These are phyloP conservation scores for Zoroaster sp. DNA, from an alignment of 53 echinoderm and acorn worm genomes.

Conservation along the genomic window DNA sequence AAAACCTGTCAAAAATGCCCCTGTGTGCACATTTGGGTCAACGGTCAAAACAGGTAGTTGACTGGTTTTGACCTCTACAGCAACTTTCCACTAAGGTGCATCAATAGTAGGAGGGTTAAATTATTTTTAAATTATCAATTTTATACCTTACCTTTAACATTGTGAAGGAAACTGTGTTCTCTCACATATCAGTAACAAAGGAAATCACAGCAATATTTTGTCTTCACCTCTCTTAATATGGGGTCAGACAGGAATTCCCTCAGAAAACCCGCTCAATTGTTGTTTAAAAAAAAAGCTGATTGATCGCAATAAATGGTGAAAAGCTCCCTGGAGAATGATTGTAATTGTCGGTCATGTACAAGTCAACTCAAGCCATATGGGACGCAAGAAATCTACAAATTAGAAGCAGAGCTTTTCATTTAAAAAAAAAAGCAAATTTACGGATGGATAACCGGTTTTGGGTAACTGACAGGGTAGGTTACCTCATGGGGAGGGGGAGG, in stretches of 20 bases:
- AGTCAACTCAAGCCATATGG: slow-evolving; percentile 28
- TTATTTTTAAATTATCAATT: too few relatives aligned
- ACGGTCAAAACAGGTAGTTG: too few relatives aligned
- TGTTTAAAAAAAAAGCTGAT: not conserved
- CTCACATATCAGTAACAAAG: too few relatives aligned
- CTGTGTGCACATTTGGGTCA: too few relatives aligned
- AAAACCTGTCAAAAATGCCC: too few relatives aligned
- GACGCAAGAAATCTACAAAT: slow-evolving; percentile 23
- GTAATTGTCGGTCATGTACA: slow-evolving; percentile 32
- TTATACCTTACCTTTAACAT: too few relatives aligned
- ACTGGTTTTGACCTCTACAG: too few relatives aligned
- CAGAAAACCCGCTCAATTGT: not conserved
- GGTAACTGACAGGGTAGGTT: not conserved
- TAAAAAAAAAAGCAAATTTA: not conserved
- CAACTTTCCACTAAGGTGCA: too few relatives aligned
- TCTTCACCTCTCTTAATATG: too few relatives aligned
- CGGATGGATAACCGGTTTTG: not conserved
- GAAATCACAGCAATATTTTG: too few relatives aligned
- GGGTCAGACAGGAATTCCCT: not conserved
- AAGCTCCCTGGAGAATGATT: not conserved
- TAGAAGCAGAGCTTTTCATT: not conserved
- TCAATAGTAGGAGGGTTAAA: too few relatives aligned
- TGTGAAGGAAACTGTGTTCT: too few relatives aligned
- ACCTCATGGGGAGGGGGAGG: not conserved
- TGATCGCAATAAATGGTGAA: not conserved